These are phyloP conservation scores for Alcis repandata DNA, from an alignment of 2,888 invertebrate species.

Conservation along the genomic window DNA sequence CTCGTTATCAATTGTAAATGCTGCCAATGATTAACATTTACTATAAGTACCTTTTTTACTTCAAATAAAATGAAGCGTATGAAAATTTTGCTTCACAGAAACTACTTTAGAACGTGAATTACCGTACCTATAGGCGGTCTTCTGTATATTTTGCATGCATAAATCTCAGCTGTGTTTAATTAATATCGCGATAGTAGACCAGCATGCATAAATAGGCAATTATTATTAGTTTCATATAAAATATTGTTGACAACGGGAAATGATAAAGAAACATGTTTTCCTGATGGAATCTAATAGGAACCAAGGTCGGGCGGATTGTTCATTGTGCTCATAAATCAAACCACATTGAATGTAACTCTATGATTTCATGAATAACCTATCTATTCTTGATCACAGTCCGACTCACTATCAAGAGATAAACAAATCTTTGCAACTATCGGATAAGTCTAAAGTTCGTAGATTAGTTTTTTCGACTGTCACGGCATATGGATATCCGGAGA, in stretches of 20 bases:
- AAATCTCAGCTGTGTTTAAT: too few species aligned
- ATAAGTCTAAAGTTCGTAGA: neutral
- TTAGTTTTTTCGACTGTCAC: neutral
- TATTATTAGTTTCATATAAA: slow-evolving; percentile 17
- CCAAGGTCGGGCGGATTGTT: neutral
- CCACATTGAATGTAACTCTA: too few species aligned
- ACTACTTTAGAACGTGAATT: too few species aligned
- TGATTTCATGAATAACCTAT: too few species aligned
- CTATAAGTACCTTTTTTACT: neutral
- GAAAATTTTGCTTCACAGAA: too few species aligned
- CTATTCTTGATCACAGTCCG: too few species aligned
- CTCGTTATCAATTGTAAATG: neutral
- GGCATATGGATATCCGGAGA: neutral
- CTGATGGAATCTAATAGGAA: neutral
- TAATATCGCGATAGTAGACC: too few species aligned
- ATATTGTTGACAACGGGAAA: neutral
- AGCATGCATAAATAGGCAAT: neutral
- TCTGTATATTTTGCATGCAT: too few species aligned
- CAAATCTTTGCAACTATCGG: neutral
- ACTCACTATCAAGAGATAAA: neutral
- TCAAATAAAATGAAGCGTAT: too few species aligned
- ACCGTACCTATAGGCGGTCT: too few species aligned
- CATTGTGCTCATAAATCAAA: too few species aligned
- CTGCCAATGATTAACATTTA: neutral
- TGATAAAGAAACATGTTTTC: neutral